Evolutionary conservation across 2,888 invertebrate genomes (phyloP).

Genomic region (Ceraclea dissimilis): DNA sequence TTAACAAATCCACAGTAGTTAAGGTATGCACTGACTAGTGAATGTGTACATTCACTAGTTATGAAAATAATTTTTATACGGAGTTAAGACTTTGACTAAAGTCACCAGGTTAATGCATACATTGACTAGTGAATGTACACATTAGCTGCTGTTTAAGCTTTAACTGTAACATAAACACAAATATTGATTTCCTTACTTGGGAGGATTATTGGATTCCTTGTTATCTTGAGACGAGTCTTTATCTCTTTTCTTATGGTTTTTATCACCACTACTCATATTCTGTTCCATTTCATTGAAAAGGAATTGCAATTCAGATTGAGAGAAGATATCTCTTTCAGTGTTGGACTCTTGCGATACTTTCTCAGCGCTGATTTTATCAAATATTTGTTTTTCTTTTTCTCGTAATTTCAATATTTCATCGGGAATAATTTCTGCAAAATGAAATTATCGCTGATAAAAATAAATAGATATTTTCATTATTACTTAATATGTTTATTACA

Average conservation of each 20-base stretch:
- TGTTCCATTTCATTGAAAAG: background rate
- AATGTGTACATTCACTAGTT: no score
- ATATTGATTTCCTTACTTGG: background rate
- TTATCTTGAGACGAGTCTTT: background rate
- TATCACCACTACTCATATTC: no score
- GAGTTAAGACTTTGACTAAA: no score
- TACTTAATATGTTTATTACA: no score
- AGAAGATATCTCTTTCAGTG: background rate
- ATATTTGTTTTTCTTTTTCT: slow-evolving; percentile 13
- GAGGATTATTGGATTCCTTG: background rate
- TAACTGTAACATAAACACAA: no score
- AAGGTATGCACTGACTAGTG: no score
- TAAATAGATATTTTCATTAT: background rate
- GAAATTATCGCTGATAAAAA: background rate
- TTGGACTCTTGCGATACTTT: slow-evolving; percentile 1
- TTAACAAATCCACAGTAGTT: no score
- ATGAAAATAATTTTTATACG: no score
- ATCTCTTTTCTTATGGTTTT: background rate
- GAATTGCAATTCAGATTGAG: background rate
- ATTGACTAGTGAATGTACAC: no score
- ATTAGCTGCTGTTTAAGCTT: no score
- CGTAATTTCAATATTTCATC: slow-evolving; percentile 5
- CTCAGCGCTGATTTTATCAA: slow-evolving; percentile 10
- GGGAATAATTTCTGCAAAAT: background rate
- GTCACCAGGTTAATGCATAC: no score